phyloP scores from a whole-genome alignment of 2,797 vertebrate species.

The Phoebastria nigripes region DNA sequence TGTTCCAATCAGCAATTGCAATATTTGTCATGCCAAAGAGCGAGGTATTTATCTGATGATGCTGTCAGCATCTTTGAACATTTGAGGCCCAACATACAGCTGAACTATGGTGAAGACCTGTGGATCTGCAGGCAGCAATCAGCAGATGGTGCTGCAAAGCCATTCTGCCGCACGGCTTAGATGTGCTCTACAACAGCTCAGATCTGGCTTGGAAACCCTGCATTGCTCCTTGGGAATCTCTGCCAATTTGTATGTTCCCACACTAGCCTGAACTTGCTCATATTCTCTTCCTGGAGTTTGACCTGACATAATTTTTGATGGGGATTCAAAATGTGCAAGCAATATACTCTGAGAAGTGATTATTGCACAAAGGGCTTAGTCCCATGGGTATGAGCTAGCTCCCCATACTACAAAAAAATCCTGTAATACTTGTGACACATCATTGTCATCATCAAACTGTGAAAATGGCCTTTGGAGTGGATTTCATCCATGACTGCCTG shows the following conservation, averaged over 20 bases:
- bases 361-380: neutral
- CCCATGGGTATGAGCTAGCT: neutral
- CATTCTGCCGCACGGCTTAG: neutral
- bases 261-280: neutral
- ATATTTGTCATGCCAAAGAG: neutral
- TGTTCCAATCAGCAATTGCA: neutral
- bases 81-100: rapidly evolving
- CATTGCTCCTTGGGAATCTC: neutral
- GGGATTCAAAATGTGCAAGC: neutral
- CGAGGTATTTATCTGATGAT: neutral
- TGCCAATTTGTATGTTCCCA: neutral
- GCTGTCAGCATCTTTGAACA: neutral
- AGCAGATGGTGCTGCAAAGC: constrained; percentile 44
- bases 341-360: neutral
- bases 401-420: neutral
- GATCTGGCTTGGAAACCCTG: neutral
- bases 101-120: neutral
- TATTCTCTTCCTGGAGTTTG: neutral
- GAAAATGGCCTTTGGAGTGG: neutral
- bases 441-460: neutral
- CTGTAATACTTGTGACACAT: neutral
- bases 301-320: neutral
- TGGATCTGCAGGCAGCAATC: neutral
- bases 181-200: neutral
- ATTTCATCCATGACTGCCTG: neutral